Base-by-base conservation (phyloP, 2,113 vertebrate species). In the Lampris megalopsis region DNA sequence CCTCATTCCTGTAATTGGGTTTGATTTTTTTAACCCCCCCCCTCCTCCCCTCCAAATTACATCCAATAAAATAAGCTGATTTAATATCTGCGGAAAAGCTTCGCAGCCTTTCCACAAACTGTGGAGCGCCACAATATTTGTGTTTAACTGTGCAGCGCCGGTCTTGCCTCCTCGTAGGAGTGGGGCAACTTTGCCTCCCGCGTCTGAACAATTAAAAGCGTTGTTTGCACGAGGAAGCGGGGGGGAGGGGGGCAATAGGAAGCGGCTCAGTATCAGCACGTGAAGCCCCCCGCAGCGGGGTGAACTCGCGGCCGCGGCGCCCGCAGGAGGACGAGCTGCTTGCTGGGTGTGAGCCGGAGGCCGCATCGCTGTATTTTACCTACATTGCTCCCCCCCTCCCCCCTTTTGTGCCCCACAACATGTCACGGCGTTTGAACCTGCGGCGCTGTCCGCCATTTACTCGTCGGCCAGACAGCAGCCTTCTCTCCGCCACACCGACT, bases 371-470 rank as follows among this genome's bases (percentile, higher is more conserved):
- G 24, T 24, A 24, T 24, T 24, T 24, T 24, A 24, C 24, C 24
- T 24, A 24, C 24, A 24, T 24, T 24, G 24, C 24, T 24, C 24
- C 24, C 24, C 24, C 24, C 24, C 24, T 24, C 24, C 24, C 24
- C 24, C 24, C 24, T 24, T 24, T 24, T 24, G 24, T 24, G 24
- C 24, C 24, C 24, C 24, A 24, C 24, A 24, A 24, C 24, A 24
- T 24, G 24, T 24, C 24, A 24, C 24, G 24, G 24, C 24, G 24
- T 24, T 24, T 93, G 93, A 96, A 96, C 94, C 96, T 95, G 95
- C 87, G 91, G 95, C 96, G 96, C 96, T 96, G 92, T 89, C 94
- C 94, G 92, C 95, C 94, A 96, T 96, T 95, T 95, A 95, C 95
- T 95, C 96, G 92, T 92, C 95, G 95, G 94, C 94, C 94, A 94